Evolutionary conservation across 2,888 invertebrate genomes (phyloP), one percentile per base, ranked within the genome.

Genomic region (Melinaea menophilus): DNA sequence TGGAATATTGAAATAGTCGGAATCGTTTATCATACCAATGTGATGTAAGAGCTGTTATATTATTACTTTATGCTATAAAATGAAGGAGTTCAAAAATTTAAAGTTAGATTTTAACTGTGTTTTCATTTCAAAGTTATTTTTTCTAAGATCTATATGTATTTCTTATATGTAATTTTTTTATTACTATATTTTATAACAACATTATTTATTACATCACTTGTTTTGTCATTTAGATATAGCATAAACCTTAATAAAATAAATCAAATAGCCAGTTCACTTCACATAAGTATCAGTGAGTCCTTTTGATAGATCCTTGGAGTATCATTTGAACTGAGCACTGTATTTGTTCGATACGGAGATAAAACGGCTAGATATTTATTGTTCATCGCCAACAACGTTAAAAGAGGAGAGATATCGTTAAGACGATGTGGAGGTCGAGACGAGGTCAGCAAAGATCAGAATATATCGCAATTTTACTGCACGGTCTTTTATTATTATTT

Each of bases 331-430:
- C 65, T 62, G 56, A 55, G 55, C 62, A 59, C 59, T 62, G 59
- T 65, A 65, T 68, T 63, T 63, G 65, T 65, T 58, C 63, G 63
- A 65, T 65, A 65, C 51, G 65, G 56, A 65, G 65, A 68, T 68
- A 63, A 68, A 65, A 59, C 55, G 59, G 63, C 59, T 58, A 46
- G 61, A 68, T 68, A 68, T 68, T 71, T 73, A 73, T 73, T 72
- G 70, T 68, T 63, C 70, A 68, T 71, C 69, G 70, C 61, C 68
- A 65, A 62, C 58, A 62, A 70, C 66, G 66, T 70, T 70, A 72
- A 71, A 68, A 65, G 66, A 64, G 73, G 71, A 69, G 64, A 63
- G 68, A 64, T 59, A 66, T 72, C 72, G 70, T 70, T 71, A 71
- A 69, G 71, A 65, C 67, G 65, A 67, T 70, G 65, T 61, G 51